Evolutionary conservation across 2,113 vertebrate genomes (phyloP).

Genomic region (Podarcis cretensis): DNA sequence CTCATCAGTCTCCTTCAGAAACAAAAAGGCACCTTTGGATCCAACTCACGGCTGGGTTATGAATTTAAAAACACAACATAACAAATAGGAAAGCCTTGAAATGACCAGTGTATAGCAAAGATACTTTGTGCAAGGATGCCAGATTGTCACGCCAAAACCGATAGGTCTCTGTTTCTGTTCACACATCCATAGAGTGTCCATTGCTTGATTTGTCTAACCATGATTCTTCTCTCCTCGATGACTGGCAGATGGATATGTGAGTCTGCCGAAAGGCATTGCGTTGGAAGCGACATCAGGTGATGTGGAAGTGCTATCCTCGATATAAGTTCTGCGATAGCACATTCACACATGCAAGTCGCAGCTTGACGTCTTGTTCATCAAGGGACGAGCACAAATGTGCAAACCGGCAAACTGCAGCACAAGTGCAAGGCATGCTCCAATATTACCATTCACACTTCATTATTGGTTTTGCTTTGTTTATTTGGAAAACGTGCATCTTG

Average conservation of each 20-base stretch:
- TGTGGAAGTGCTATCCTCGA: neutral
- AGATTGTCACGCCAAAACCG: no score
- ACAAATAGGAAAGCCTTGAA: neutral
- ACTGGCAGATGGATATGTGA: neutral
- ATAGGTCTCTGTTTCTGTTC: neutral
- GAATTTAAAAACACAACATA: neutral
- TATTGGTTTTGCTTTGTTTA: neutral
- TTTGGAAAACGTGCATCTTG: neutral
- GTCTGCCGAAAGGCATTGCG: neutral
- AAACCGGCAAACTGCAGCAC: neutral
- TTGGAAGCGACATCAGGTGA: neutral
- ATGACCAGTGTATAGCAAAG: neutral
- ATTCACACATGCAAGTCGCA: neutral
- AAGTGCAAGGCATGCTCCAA: neutral
- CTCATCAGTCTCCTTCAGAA: neutral
- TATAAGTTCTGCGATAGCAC: neutral
- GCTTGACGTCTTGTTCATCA: neutral
- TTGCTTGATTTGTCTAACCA: neutral
- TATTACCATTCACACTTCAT: neutral
- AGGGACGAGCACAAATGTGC: neutral
- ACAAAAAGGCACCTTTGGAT: neutral
- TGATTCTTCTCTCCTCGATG: neutral
- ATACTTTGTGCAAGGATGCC: no score
- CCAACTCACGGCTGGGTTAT: neutral
- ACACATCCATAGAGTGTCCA: neutral